Evolutionary conservation across 2,113 vertebrate genomes (phyloP).

Genomic region (Scomber scombrus): DNA sequence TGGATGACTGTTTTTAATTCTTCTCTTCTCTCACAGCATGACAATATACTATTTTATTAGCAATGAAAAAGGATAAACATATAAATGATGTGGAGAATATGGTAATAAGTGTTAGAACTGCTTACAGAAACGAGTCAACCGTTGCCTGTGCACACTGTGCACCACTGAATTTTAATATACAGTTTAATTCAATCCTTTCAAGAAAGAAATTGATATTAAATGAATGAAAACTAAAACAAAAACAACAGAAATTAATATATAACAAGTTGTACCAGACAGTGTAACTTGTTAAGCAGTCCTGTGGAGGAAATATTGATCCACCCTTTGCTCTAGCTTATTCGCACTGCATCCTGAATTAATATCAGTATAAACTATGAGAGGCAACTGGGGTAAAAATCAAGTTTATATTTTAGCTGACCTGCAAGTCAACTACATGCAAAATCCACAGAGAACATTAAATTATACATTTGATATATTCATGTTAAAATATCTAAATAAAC

Average conservation of each 20-base stretch:
- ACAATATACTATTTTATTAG: neutral
- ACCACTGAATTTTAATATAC: neutral
- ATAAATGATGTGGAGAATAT: neutral
- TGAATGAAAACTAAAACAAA: neutral
- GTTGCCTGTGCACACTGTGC: neutral
- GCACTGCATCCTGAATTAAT: neutral
- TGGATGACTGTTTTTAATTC: constrained; percentile 20
- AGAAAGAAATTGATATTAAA: neutral
- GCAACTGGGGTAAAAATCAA: neutral
- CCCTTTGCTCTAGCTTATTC: no score
- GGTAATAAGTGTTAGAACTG: neutral
- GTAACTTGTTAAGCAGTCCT: no score
- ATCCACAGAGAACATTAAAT: no score
- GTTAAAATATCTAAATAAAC: no score
- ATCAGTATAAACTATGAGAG: no score
- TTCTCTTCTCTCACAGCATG: neutral
- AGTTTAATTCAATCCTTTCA: neutral
- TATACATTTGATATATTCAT: no score
- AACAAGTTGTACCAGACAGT: no score
- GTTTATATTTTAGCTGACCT: neutral
- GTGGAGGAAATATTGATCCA: no score
- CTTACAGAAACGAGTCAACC: neutral
- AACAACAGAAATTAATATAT: neutral
- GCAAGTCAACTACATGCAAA: neutral
- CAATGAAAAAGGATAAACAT: neutral